phyloP scores from a whole-genome alignment of 2,113 vertebrate genomes.

The Vidua chalybeata region DNA sequence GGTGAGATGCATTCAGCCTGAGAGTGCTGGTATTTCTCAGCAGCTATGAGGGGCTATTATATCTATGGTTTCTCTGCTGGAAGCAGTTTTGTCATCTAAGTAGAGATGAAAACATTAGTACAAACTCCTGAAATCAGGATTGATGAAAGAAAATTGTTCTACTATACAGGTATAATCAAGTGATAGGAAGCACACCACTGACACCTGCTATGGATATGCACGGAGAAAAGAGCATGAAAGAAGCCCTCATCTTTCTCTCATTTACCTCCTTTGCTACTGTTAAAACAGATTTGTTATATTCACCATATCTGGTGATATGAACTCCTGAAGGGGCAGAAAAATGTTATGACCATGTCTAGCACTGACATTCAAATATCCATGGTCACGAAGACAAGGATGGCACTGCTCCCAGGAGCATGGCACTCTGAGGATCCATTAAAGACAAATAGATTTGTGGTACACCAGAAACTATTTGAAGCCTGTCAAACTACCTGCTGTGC shows the following conservation, averaged over 20 bases:
- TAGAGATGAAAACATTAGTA: not conserved
- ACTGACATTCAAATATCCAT: not conserved
- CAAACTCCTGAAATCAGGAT: not conserved
- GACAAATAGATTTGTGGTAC: not conserved
- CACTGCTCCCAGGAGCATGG: not conserved
- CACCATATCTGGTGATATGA: not conserved
- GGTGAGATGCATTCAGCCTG: not conserved
- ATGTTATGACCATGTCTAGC: not conserved
- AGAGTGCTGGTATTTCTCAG: not conserved
- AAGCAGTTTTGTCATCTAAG: not conserved
- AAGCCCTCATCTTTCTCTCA: not conserved
- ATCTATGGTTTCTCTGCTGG: not conserved
- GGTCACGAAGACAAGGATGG: not conserved
- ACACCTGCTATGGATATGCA: not conserved
- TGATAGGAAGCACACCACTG: not conserved
- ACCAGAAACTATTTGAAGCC: not conserved
- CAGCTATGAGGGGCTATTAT: not conserved
- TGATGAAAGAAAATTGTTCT: not conserved
- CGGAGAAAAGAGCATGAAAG: not conserved
- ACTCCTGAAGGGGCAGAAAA: not conserved
- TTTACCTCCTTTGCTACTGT: not conserved
- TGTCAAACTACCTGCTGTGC: not conserved
- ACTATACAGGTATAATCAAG: not conserved
- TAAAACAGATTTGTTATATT: not conserved
- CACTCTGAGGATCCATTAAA: not conserved